Evolutionary conservation across 2,797 vertebrate genomes (phyloP), one percentile per base, ranked within the genome.

Genomic region (Neopelma chrysocephalum): DNA sequence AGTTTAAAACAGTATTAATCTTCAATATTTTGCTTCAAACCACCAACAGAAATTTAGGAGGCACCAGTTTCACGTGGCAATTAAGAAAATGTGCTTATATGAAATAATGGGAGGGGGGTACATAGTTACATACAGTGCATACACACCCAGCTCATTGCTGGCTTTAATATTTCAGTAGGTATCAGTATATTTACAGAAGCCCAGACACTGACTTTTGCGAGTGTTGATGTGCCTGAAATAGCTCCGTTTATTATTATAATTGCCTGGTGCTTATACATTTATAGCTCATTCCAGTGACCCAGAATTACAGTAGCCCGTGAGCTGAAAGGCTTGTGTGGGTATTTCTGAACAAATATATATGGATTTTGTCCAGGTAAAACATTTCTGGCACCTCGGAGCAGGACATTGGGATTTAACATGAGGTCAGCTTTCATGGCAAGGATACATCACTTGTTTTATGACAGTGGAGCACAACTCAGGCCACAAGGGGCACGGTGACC

Each of bases 21-120:
- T 76, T 84, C 83, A 80, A 21, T 45, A 83, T 72, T 91, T 91
- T 94, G 50, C 76, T 92, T 95, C 79, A 72, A 75, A 70, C 48
- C 71, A 86, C 85, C 75, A 77, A 87, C 48, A 75, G 80, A 66
- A 91, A 91, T 96, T 93, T 77, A 71, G 62, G 42, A 94, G 60
- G 70, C 87, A 72, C 66, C 17, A 76, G 31, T 76, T 89, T 85
- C 25, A 73, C 8, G 4, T 12, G 25, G 48, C 53, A 91, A 85
- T 83, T 83, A 82, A 87, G 73, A 77, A 81, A 90, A 85, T 31
- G 15, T 66, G 36, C 15, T 86, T 70, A 38, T 53, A 53, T 38
- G 60, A 25, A 60, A 15, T 57, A 80, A 43, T 6, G 60, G 23
- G 22, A 29, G 60, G 62, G 32, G 54, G 18, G 17, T 88, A 40